These are phyloP conservation scores for Paradisaea rubra DNA, from an alignment of 2,113 vertebrate genomes.

Conservation along the genomic window DNA sequence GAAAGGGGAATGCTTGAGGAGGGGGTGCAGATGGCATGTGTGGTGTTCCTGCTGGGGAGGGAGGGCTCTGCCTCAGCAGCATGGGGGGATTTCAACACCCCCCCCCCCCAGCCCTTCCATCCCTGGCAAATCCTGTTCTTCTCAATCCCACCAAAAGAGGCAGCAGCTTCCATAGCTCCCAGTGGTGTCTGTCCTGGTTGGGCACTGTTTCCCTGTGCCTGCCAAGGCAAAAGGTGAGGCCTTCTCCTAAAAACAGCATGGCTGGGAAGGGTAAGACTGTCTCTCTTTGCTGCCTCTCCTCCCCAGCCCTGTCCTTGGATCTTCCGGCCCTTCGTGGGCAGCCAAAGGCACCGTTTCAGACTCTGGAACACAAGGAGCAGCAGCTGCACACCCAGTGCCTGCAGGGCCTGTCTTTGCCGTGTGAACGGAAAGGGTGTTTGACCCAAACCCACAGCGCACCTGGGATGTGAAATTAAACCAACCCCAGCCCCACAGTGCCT, in stretches of 20 bases:
- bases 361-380: rapidly evolving
- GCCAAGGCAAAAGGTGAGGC: neutral
- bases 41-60: neutral
- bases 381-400: rapidly evolving
- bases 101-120: neutral
- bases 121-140: neutral
- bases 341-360: neutral
- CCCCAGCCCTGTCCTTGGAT: neutral
- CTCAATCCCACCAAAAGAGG: rapidly evolving
- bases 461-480: neutral
- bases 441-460: neutral
- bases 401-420: rapidly evolving
- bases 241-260: neutral
- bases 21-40: rapidly evolving
- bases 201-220: rapidly evolving
- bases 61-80: neutral
- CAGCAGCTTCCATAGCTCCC: neutral
- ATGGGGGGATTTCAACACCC: neutral
- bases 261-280: neutral
- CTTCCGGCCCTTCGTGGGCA: rapidly evolving
- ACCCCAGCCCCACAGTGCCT: neutral
- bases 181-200: too few relatives aligned
- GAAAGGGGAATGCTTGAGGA: rapidly evolving
- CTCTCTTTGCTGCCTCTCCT: neutral
- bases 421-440: neutral